These are phyloP conservation scores for Bolborhynchus lineola DNA, from an alignment of 2,113 vertebrate species.

Conservation along the genomic window DNA sequence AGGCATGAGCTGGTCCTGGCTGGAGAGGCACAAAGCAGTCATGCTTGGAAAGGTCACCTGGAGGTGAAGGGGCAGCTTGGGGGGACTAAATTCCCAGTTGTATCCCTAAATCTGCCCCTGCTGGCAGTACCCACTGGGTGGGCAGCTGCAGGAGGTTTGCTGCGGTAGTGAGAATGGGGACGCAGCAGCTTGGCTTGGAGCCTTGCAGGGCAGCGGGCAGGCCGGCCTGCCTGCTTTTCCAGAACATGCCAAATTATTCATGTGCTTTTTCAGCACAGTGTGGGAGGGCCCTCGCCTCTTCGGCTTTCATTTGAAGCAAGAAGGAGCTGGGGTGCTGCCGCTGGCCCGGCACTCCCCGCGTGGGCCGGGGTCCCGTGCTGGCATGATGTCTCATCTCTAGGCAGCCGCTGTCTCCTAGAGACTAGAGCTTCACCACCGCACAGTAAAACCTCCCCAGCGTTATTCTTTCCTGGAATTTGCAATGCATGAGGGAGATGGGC, in stretches of 20 bases:
- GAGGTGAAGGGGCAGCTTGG: accelerated
- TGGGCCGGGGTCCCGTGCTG: slow-evolving; percentile 38
- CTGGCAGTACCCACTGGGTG: accelerated
- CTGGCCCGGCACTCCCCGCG: not conserved
- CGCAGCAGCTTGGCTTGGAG: not conserved
- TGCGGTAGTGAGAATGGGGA: accelerated
- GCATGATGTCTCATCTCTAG: slow-evolving; percentile 12
- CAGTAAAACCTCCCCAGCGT: not conserved
- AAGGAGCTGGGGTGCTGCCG: not conserved
- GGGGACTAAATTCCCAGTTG: not conserved
- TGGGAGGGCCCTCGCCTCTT: not conserved
- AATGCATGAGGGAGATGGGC: slow-evolving; percentile 37
- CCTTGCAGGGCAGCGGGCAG: not conserved
- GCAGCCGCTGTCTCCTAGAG: slow-evolving; percentile 50
- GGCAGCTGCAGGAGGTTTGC: not conserved
- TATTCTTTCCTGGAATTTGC: slow-evolving; percentile 43
- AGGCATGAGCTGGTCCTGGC: not conserved
- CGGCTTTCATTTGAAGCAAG: not conserved
- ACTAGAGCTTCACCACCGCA: not conserved
- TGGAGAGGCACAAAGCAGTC: not conserved
- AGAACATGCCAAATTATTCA: slow-evolving; percentile 37
- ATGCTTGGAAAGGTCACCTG: not conserved
- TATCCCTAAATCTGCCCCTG: not conserved
- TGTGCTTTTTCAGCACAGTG: not conserved
- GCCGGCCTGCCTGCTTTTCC: not conserved